phyloP scores from a whole-genome alignment of 1,140 invertebrate species.

The Neodiprion fabricii region DNA sequence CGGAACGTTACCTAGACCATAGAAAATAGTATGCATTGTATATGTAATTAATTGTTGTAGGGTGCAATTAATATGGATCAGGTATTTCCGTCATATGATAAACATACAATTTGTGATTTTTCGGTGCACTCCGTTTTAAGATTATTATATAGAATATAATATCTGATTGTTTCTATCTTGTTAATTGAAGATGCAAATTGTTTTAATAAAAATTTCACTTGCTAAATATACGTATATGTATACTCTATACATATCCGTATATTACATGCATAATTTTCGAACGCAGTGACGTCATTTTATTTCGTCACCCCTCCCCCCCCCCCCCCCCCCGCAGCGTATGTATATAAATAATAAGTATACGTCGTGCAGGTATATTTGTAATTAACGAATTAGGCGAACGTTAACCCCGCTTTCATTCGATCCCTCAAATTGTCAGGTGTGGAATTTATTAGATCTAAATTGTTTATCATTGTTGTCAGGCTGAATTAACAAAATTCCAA shows the following conservation, averaged over 20 bases:
- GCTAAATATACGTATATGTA: background rate
- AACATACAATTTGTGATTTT: slow-evolving; percentile 15
- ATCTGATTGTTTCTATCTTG: slow-evolving; percentile 25
- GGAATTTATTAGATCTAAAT: no score
- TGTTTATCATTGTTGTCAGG: no score
- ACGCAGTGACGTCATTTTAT: no score
- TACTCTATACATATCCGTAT: background rate
- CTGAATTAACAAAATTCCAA: no score
- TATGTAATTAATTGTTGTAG: background rate
- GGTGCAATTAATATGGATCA: slow-evolving; percentile 4
- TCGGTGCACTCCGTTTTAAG: slow-evolving; percentile 17
- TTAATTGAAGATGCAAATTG: slow-evolving; percentile 21
- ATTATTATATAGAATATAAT: background rate
- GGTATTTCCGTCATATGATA: background rate
- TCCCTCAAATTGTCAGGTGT: no score
- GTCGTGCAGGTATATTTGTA: no score
- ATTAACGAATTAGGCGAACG: no score
- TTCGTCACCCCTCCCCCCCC: no score
- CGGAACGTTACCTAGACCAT: background rate
- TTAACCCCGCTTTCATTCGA: no score
- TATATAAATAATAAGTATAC: no score
- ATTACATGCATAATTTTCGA: no score
- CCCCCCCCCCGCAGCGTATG: no score
- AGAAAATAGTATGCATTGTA: background rate
- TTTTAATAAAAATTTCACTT: background rate